Percentiles rank a stretch among this genome's conserved stretches.
phyloP scores from a whole-genome alignment of 2,888 invertebrate species.

The Metalampra italica region DNA sequence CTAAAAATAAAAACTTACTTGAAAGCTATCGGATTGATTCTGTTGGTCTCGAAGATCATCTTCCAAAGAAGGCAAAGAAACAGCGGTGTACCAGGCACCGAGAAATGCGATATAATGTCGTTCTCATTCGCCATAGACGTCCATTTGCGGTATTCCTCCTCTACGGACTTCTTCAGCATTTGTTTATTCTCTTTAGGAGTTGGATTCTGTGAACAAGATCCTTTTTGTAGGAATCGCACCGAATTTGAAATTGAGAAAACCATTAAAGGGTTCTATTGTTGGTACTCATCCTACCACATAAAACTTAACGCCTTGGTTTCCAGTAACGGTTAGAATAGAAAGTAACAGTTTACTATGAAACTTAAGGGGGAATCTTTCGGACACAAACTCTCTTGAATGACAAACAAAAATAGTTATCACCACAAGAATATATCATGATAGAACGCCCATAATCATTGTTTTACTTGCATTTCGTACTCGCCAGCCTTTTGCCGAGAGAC shows the following conservation, averaged over 20 bases:
- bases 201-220: slow-evolving; percentile 76
- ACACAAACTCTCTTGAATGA: too few relatives aligned
- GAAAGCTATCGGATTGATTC: slow-evolving; percentile 96
- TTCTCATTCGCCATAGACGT: slow-evolving; percentile 98
- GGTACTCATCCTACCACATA: too few relatives aligned
- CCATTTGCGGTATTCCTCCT: slow-evolving; percentile 98
- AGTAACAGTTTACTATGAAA: too few relatives aligned
- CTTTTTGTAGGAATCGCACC: neutral
- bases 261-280: too few relatives aligned
- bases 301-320: too few relatives aligned
- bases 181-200: slow-evolving; percentile 94
- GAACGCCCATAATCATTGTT: too few relatives aligned
- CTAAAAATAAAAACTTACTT: slow-evolving; percentile 78
- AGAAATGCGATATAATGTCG: slow-evolving; percentile 97
- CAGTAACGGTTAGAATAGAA: too few relatives aligned
- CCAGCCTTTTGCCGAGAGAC: too few relatives aligned
- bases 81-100: slow-evolving; percentile 93
- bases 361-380: too few relatives aligned
- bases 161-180: slow-evolving; percentile 93
- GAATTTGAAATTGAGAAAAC: neutral
- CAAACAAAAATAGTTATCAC: too few relatives aligned
- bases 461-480: too few relatives aligned
- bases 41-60: slow-evolving; percentile 95
- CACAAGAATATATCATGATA: too few relatives aligned
- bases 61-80: slow-evolving; percentile 97